Base-by-base conservation (phyloP, 1,140 invertebrate genomes). In the Penaeus japonicus region DNA sequence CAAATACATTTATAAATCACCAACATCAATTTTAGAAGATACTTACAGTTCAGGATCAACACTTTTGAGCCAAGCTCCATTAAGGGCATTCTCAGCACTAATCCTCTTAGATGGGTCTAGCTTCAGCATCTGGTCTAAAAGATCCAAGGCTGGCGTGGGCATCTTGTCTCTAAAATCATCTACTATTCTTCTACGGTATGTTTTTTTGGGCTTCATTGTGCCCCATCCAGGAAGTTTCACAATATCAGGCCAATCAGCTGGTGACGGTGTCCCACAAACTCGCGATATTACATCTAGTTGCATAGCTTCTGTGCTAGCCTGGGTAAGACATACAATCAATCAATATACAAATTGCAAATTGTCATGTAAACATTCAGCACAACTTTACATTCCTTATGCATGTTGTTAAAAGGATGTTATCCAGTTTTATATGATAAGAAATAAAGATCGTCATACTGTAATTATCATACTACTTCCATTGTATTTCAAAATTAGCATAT, bases 221-320 rank as follows among this genome's bases (percentile, higher is more conserved):
- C 97, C 95, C 95, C 97, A 99, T 0, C 97, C 94, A 2, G 98
- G 98, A 77, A 99, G 93, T 92, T 98, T 96, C 87, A 98, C 97
- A 27, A 99, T 98, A 92, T 96, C 96, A 0, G 99, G 98, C 99
- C 99, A 99, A 70, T 97, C 97, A n/a, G 97, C 97, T 0, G 98
- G 98, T 84, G 96, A 96, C 0, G 98, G 98, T 1, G 98, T 98
- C 2, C 99, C 99, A 93, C 99, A 99, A 18, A 98, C 94, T 88
- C 96, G 94, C 1, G 97, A 98, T 91, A 99, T 99, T 91, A 96
- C 95, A 92, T 99, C 98, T 75, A 99, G 92, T 92, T 99, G 98
- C 92, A 96, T 95, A 94, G 98, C 95, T 93, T 99, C 99, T 35
- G 89, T 90, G 65, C 88, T 89, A 22, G 87, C 90, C 90, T 90